Evolutionary conservation across 2,888 invertebrate genomes (phyloP).

Genomic region (Chironomus riparius): DNA sequence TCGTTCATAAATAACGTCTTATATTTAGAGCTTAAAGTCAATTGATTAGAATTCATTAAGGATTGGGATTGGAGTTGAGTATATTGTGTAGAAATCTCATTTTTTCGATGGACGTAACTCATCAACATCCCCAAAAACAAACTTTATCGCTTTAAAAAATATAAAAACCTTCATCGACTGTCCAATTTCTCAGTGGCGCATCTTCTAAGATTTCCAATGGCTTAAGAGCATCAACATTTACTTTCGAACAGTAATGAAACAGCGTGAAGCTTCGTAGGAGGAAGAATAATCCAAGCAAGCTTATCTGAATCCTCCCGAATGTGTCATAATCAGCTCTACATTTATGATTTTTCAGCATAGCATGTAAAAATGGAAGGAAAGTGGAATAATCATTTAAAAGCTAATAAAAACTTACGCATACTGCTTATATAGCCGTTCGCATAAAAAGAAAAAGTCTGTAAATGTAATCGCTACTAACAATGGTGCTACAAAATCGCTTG

Average conservation of each 20-base stretch:
- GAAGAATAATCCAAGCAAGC: neutral
- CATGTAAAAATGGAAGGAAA: no score
- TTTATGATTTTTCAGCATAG: neutral
- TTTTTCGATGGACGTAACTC: no score
- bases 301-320: neutral
- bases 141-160: neutral
- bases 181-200: neutral
- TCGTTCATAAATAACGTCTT: no score
- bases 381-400: no score
- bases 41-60: no score
- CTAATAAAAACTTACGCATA: neutral
- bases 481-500: neutral
- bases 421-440: neutral
- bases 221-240: neutral
- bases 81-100: no score
- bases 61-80: no score
- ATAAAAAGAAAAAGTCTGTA: neutral
- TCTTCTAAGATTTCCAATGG: neutral
- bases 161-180: neutral
- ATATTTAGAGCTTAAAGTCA: no score
- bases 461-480: neutral
- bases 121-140: neutral
- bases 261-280: neutral
- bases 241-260: neutral
- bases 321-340: neutral